A percentile compares a stretch with the other conserved stretches of the same genome.
phyloP scores from a whole-genome alignment of 1,140 invertebrate genomes.

The Saccostrea echinata region DNA sequence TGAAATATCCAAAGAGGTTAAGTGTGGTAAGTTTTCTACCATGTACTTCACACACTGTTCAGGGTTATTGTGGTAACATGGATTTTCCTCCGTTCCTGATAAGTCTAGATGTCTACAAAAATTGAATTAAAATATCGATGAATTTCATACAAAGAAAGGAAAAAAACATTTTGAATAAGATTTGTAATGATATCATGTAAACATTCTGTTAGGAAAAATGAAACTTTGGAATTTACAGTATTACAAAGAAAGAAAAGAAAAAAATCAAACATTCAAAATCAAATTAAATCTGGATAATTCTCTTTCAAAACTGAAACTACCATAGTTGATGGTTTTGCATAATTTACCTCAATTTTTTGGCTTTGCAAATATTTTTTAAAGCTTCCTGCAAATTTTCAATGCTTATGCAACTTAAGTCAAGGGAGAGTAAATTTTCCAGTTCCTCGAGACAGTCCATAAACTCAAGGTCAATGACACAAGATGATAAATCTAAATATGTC shows the following conservation, averaged over 20 bases:
- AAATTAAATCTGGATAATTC: no score
- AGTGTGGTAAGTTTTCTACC: constrained; percentile 86
- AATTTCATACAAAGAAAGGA: no score
- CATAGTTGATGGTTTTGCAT: no score
- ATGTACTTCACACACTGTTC: constrained; percentile 86
- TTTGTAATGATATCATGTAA: no score
- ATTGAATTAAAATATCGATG: not conserved
- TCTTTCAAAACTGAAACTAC: no score
- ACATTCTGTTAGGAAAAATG: no score
- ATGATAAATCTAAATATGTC: constrained; percentile 8
- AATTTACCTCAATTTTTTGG: constrained; percentile 41
- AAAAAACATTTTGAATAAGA: no score
- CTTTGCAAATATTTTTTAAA: constrained; percentile 40
- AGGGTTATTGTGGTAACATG: constrained; percentile 78
- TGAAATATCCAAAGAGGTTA: constrained; percentile 93
- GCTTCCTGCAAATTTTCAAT: constrained; percentile 7
- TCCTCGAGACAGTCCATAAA: not conserved
- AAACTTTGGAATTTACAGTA: no score
- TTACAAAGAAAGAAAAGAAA: no score
- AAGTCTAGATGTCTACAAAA: constrained; percentile 24
- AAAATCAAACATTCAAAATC: no score
- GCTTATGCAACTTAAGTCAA: constrained; percentile 9
- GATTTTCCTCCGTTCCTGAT: not conserved
- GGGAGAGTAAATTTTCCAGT: constrained; percentile 5
- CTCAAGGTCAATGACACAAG: not conserved